Conservation (phyloP, 2,797 vertebrate species). For the Alauda arvensis region DNA sequence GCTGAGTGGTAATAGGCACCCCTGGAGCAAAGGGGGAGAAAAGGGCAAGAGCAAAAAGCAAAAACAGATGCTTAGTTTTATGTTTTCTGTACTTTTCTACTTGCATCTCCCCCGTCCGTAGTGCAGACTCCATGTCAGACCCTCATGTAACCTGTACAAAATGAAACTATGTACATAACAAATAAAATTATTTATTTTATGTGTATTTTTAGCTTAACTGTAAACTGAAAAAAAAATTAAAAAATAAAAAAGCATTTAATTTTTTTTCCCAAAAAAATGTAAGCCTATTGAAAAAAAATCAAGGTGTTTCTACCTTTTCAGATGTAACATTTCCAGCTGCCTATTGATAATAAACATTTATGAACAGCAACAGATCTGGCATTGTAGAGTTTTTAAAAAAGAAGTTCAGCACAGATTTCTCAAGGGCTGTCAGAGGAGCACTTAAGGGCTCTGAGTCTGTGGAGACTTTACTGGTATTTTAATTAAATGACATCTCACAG, state of each 20-base stretch:
- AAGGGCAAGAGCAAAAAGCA: constrained; percentile 30
- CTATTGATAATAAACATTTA: constrained; percentile 73
- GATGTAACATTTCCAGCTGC: constrained; percentile 71
- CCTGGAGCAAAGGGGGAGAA: not conserved
- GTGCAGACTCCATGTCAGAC: constrained; percentile 38
- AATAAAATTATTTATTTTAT: constrained; percentile 73
- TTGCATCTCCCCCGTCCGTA: constrained; percentile 36
- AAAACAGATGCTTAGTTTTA: constrained; percentile 55
- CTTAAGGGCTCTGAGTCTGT: not conserved
- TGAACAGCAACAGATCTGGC: constrained; percentile 31
- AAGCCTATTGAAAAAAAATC: constrained; percentile 66
- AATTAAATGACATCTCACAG: not conserved
- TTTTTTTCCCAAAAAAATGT: constrained; percentile 45
- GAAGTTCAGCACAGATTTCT: not conserved
- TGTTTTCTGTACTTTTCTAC: constrained; percentile 63
- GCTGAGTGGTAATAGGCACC: not conserved
- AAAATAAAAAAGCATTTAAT: constrained; percentile 63
- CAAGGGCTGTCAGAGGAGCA: not conserved
- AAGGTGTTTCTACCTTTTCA: constrained; percentile 72
- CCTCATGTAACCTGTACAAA: constrained; percentile 42
- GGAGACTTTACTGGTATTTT: not conserved
- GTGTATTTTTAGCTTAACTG: constrained; percentile 76
- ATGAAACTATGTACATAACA: constrained; percentile 64
- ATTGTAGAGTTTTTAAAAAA: not conserved
- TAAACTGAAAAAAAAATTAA: constrained; percentile 61